Percentiles rank a stretch among this genome's conserved stretches.
phyloP scores from a whole-genome alignment of 2,113 vertebrate genomes.

The Misgurnus anguillicaudatus region DNA sequence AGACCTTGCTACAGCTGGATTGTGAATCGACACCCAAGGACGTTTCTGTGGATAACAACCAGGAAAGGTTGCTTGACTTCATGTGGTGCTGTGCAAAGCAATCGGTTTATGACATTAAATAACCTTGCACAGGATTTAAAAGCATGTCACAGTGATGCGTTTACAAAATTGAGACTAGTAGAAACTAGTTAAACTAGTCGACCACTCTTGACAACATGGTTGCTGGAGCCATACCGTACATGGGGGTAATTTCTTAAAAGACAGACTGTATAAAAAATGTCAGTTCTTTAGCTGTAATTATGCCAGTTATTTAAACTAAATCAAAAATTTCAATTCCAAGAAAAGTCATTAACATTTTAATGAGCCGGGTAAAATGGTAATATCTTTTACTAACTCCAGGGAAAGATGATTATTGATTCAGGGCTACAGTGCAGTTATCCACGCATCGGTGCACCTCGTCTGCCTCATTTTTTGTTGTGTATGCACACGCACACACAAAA shows the following conservation, averaged over 20 bases:
- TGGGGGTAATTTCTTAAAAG: not conserved
- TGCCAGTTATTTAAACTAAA: conserved; percentile 44
- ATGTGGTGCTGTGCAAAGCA: too few species aligned
- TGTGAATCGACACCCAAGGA: too few species aligned
- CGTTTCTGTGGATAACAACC: too few species aligned
- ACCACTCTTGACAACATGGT: too few species aligned
- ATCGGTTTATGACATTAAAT: too few species aligned
- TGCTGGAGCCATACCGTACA: not conserved
- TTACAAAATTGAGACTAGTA: too few species aligned
- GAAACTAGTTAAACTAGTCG: too few species aligned
- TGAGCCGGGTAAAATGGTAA: conserved; percentile 44
- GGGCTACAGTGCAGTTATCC: conserved; percentile 37
- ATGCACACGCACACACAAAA: not conserved
- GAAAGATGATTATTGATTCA: conserved; percentile 51
- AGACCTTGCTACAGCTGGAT: too few species aligned
- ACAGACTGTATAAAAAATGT: not conserved
- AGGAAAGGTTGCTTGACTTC: too few species aligned
- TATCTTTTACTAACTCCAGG: conserved; percentile 42
- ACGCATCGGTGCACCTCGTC: conserved; percentile 32
- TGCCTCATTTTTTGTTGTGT: conserved; percentile 6
- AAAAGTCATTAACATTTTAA: conserved; percentile 53
- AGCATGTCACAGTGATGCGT: too few species aligned
- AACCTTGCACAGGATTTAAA: too few species aligned
- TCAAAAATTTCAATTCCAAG: conserved; percentile 46
- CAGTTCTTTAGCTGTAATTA: conserved; percentile 35